Evolutionary conservation across 2,113 vertebrate genomes (phyloP), one percentile per base, ranked within the genome.

Genomic region (Xenopus tropicalis): DNA sequence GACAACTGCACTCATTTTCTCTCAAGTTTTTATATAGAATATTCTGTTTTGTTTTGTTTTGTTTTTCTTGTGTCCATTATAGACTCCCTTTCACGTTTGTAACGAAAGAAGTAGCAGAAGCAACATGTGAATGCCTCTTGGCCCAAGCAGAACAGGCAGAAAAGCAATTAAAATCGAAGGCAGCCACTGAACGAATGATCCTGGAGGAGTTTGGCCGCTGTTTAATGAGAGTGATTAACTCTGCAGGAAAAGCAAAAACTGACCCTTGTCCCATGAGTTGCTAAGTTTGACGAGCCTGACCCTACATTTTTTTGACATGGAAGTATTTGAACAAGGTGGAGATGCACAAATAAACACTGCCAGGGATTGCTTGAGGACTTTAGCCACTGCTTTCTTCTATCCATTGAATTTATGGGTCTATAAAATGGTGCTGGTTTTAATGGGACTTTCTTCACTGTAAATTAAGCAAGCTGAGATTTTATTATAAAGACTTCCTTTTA

Each of bases 151-250:
- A 96, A 79, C 90, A 93, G 77, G 92, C 94, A 0, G 97, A 98
- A 84, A 93, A 93, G 82, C 86, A 81, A 63, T 91, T 90, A 16
- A 93, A 96, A 81, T 90, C 95, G 3, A 92, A 93, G 83, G 93
- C 88, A 1, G 88, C 90, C 0, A 95, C 96, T 0, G 97, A 99
- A 80, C 85, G 93, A 70, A 88, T 97, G 90, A 93, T 99, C 81
- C 90, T 99, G 81, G 97, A 99, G 83, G 97, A 99, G 83, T 99
- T 98, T n/a, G 96, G 97, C 75, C 94, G 94, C 78, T 99, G 97
- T 69, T 90, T 99, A 79, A 96, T 96, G 94, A 94, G 94, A 59
- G 96, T 99, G 66, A 98, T 99, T 83, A 96, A 87, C 88, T 97
- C 96, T 0, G 97, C 97, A 3, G 94, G 93, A 71, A 98, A 98